These are phyloP conservation scores for Ceryle rudis DNA, from an alignment of 2,797 vertebrate species.

Conservation along the genomic window DNA sequence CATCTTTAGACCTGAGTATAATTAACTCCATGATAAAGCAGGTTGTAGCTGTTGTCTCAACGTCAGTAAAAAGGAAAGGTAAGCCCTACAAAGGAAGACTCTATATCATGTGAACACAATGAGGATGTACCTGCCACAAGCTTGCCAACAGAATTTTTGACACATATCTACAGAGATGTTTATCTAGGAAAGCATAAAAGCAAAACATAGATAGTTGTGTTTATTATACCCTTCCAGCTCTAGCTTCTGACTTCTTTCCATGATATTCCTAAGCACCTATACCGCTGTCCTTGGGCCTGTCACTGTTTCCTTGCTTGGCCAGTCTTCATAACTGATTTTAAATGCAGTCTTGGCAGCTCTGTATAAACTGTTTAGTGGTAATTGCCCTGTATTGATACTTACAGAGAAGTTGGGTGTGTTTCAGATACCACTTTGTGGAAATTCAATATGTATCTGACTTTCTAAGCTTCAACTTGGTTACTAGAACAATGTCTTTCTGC, in stretches of 20 bases:
- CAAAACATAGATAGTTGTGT: neutral
- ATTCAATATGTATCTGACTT: neutral
- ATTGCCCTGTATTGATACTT: neutral
- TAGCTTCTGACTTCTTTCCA: neutral
- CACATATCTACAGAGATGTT: neutral
- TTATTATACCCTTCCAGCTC: neutral
- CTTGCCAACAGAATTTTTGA: neutral
- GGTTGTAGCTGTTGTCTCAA: neutral
- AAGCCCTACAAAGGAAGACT: neutral
- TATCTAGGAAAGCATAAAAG: neutral
- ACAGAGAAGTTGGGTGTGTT: neutral
- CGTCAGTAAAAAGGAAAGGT: neutral
- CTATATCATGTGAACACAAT: rapidly evolving
- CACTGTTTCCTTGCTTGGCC: neutral
- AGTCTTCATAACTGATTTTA: neutral
- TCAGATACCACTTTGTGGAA: neutral
- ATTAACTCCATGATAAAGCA: neutral
- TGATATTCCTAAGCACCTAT: neutral
- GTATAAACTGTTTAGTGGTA: neutral
- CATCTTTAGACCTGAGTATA: neutral
- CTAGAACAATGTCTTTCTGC: neutral
- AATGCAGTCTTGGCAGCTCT: neutral
- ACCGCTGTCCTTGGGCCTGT: neutral
- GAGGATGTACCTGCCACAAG: rapidly evolving
- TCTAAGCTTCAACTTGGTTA: neutral